Conservation (phyloP, 1,140 invertebrate species). For the Camponotus floridanus region DNA sequence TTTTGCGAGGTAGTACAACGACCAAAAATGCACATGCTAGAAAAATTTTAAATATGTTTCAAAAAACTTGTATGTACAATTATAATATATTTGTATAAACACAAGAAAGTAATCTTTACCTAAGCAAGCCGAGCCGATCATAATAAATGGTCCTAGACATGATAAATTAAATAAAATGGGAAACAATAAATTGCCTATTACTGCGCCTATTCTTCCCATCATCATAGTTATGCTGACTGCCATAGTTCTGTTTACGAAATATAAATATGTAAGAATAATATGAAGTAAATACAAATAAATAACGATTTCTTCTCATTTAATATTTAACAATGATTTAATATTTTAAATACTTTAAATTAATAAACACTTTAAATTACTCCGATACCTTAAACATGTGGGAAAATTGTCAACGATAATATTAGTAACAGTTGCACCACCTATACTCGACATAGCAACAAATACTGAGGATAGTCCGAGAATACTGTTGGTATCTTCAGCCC, state of each 20-base stretch:
- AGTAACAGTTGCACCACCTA: conserved; percentile 80
- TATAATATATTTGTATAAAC: no score
- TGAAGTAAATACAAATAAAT: conserved; percentile 6
- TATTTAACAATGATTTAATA: no score
- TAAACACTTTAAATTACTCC: no score
- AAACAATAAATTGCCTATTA: conserved; percentile 83
- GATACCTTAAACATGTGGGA: conserved; percentile 80
- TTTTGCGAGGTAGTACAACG: conserved; percentile 71
- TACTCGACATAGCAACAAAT: conserved; percentile 82
- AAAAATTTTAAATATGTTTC: conserved; percentile 17
- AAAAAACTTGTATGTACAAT: conserved; percentile 26
- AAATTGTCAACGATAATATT: conserved; percentile 83
- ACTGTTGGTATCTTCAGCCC: conserved; percentile 77
- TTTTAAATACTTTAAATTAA: no score
- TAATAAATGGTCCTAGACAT: conserved; percentile 82
- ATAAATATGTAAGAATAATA: conserved; percentile 21
- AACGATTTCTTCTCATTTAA: background rate
- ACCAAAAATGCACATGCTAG: conserved; percentile 75
- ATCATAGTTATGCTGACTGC: conserved; percentile 83
- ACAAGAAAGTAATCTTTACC: conserved; percentile 55
- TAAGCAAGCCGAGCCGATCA: conserved; percentile 81
- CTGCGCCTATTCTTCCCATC: conserved; percentile 82
- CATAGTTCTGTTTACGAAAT: conserved; percentile 82
- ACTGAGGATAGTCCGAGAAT: conserved; percentile 80
- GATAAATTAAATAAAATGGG: conserved; percentile 81